Evolutionary conservation across 1,140 invertebrate genomes (phyloP).

Genomic region (Rhopalosiphum padi): DNA sequence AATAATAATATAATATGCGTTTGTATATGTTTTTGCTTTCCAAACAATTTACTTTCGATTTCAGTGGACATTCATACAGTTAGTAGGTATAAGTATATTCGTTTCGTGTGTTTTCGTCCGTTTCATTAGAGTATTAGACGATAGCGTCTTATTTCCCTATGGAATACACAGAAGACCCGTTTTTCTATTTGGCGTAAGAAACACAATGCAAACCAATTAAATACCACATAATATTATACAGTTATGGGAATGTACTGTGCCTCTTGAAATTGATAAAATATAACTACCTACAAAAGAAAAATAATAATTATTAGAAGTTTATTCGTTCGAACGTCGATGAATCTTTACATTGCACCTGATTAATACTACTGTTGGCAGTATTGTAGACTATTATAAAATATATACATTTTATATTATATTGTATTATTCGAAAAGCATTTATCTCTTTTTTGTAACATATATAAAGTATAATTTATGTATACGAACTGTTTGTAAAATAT

Average conservation of each 20-base stretch:
- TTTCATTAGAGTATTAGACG: background rate
- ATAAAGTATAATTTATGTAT: background rate
- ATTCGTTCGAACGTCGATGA: background rate
- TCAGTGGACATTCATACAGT: background rate
- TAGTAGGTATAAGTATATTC: background rate
- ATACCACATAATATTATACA: background rate
- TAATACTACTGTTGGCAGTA: background rate
- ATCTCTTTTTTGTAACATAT: background rate
- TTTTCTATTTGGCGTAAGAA: background rate
- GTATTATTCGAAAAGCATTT: background rate
- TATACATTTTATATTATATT: background rate
- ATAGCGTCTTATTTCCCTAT: background rate
- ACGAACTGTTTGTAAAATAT: background rate
- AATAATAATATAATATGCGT: background rate
- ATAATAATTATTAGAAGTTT: background rate
- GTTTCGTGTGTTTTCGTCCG: background rate
- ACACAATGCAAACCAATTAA: background rate
- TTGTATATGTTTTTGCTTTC: background rate
- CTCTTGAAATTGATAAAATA: background rate
- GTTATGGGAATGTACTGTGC: background rate
- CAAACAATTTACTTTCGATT: constrained; percentile 17
- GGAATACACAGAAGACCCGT: background rate
- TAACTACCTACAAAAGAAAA: background rate
- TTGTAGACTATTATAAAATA: background rate
- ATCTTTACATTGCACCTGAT: background rate